These are phyloP conservation scores for Platyscapa corneri DNA, from an alignment of 1,140 invertebrate genomes.

Conservation along the genomic window DNA sequence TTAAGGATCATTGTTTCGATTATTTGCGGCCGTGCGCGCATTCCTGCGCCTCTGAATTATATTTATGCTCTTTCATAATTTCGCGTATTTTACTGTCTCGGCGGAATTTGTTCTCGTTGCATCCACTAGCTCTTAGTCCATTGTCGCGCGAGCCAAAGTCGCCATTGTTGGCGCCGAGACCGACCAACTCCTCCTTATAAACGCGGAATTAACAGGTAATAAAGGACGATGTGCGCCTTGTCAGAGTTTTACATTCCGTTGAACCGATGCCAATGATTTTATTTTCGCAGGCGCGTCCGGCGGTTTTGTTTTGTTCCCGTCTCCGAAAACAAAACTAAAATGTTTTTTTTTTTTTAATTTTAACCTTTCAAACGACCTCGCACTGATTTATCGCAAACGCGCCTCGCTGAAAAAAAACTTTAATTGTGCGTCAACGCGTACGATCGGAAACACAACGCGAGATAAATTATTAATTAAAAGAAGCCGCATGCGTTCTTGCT, in stretches of 20 bases:
- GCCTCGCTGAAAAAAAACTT: neutral
- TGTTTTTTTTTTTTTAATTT: too few relatives aligned
- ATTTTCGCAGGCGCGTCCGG: too few relatives aligned
- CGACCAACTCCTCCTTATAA: too few relatives aligned
- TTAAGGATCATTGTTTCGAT: constrained; percentile 19
- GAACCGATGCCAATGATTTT: too few relatives aligned
- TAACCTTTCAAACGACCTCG: neutral
- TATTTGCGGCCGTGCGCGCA: neutral
- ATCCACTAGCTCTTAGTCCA: too few relatives aligned
- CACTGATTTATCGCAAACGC: neutral
- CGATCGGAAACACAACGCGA: neutral
- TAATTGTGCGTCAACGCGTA: neutral
- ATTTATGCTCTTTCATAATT: neutral
- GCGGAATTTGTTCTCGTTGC: neutral
- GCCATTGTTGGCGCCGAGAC: neutral
- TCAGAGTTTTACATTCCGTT: too few relatives aligned
- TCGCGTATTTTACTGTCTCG: neutral
- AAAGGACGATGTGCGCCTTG: too few relatives aligned
- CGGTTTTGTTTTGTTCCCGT: too few relatives aligned
- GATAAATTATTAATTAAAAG: too few relatives aligned
- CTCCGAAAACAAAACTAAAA: neutral
- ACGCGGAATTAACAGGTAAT: too few relatives aligned
- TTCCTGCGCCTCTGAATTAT: neutral
- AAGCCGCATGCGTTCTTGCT: too few relatives aligned
- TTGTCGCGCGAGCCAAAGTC: neutral